Percentiles rank a stretch among this genome's conserved stretches.
phyloP scores from a whole-genome alignment of 2,113 vertebrate species.

The Neogobius melanostomus region DNA sequence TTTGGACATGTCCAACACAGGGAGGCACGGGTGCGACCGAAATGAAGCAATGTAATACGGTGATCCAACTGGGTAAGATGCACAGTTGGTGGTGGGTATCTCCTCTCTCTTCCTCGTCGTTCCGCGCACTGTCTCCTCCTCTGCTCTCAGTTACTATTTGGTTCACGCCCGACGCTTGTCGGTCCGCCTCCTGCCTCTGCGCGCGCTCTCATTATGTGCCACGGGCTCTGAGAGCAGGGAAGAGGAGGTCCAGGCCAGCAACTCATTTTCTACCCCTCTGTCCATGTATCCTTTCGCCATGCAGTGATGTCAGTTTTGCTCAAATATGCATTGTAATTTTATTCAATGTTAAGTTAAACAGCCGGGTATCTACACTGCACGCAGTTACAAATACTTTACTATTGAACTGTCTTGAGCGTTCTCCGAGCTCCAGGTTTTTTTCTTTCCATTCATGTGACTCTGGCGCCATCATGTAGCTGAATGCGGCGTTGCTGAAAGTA shows the following conservation, averaged over 20 bases:
- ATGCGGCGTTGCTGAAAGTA: slow-evolving; percentile 43
- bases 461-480: slow-evolving; percentile 69
- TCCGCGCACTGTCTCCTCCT: slow-evolving; percentile 61
- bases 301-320: slow-evolving; percentile 76
- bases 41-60: not conserved
- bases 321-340: not conserved
- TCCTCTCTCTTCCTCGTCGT: slow-evolving; percentile 40
- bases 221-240: slow-evolving; percentile 50
- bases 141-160: slow-evolving; percentile 59
- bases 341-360: not conserved
- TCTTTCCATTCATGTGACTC: slow-evolving; percentile 37
- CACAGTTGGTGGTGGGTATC: slow-evolving; percentile 9
- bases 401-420: not conserved
- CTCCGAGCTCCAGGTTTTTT: slow-evolving; percentile 1
- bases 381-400: too few species aligned
- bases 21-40: slow-evolving; percentile 9
- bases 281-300: slow-evolving; percentile 69
- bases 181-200: slow-evolving; percentile 67
- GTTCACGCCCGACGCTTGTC: slow-evolving; percentile 66
- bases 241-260: slow-evolving; percentile 68
- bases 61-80: not conserved
- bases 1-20: slow-evolving; percentile 68
- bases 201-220: slow-evolving; percentile 67
- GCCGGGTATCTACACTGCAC: too few species aligned
- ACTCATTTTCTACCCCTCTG: not conserved